These are phyloP conservation scores for Todus mexicanus DNA, from an alignment of 2,797 vertebrate genomes.

Conservation along the genomic window DNA sequence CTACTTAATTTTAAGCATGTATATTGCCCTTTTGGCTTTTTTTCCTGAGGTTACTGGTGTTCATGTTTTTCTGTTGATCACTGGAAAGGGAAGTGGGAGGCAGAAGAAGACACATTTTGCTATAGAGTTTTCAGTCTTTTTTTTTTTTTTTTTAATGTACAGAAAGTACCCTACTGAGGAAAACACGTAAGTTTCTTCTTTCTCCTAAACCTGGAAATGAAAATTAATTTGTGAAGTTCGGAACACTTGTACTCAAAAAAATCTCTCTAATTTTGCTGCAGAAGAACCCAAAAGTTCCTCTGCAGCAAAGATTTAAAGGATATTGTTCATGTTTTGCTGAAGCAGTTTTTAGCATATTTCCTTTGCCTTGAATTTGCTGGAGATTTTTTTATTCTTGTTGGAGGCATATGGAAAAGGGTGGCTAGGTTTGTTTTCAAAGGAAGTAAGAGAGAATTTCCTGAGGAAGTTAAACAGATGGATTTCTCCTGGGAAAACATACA, in stretches of 20 bases:
- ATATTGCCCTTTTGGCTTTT: neutral
- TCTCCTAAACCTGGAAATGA: neutral
- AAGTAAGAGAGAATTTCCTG: constrained; percentile 60
- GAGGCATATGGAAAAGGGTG: neutral
- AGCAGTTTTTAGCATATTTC: neutral
- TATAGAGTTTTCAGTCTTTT: neutral
- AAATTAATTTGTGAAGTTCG: neutral
- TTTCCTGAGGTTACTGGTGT: neutral
- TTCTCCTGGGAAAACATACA: constrained; percentile 29
- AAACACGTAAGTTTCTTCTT: neutral
- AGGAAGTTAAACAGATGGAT: constrained; percentile 34
- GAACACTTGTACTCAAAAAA: neutral
- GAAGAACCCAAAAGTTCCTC: neutral
- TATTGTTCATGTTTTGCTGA: neutral
- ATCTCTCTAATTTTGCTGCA: neutral
- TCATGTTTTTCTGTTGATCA: neutral
- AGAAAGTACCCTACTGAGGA: neutral
- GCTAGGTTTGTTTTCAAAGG: constrained; percentile 33
- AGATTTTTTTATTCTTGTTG: neutral
- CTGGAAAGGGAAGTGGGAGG: neutral
- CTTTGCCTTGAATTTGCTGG: neutral
- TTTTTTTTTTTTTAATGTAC: neutral
- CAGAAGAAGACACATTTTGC: neutral
- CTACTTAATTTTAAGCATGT: neutral
- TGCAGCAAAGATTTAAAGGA: neutral